A percentile compares a stretch with the other conserved stretches of the same genome.
Conservation (phyloP, 2,888 invertebrate species). For the Orthonevra nobilis region DNA sequence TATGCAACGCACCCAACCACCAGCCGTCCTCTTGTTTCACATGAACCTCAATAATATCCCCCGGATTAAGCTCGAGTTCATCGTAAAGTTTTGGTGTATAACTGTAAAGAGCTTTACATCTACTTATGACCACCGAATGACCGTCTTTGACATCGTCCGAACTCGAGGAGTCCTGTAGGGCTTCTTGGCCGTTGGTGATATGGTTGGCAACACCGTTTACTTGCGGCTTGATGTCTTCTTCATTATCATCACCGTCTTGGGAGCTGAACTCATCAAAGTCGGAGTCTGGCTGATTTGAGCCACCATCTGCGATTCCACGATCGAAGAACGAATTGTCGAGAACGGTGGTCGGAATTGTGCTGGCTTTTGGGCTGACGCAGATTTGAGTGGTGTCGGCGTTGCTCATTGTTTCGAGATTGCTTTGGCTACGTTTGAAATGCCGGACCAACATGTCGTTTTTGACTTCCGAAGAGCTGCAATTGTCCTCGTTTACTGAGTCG, state of each 20-base stretch:
- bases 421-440: constrained; percentile 78
- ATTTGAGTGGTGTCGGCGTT: constrained; percentile 75
- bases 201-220: constrained; percentile 30
- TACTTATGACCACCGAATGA: constrained; percentile 81
- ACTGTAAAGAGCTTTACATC: constrained; percentile 92
- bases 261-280: constrained; percentile 93
- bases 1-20: constrained; percentile 93
- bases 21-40: constrained; percentile 96
- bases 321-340: constrained; percentile 75
- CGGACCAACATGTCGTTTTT: constrained; percentile 75
- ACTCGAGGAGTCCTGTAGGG: not conserved
- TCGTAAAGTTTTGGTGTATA: constrained; percentile 93
- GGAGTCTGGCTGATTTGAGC: constrained; percentile 92
- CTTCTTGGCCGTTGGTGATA: constrained; percentile 32
- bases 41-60: constrained; percentile 93
- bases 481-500: constrained; percentile 60
- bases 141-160: constrained; percentile 36
- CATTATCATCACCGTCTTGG: constrained; percentile 85
- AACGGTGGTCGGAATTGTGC: constrained; percentile 70
- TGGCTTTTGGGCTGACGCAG: constrained; percentile 73
- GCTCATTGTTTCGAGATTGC: constrained; percentile 78
- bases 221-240: constrained; percentile 72
- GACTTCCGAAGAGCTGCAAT: constrained; percentile 76
- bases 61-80: constrained; percentile 88
- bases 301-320: constrained; percentile 84